Conservation (phyloP, 2,113 vertebrate species). For the Acinonyx jubatus region DNA sequence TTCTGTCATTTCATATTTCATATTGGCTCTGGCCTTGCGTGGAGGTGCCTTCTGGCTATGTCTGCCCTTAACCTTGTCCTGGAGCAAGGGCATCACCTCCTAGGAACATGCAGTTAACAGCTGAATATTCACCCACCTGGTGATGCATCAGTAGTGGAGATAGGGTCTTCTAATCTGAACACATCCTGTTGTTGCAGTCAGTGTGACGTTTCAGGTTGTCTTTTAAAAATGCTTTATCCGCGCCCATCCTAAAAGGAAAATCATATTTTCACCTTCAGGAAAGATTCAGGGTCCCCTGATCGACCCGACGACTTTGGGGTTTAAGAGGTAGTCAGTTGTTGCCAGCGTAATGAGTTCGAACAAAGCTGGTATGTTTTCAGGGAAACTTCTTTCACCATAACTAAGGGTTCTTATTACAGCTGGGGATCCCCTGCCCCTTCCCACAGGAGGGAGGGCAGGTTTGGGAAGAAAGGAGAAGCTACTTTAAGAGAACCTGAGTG, state of each 20-base stretch:
- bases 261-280: background rate
- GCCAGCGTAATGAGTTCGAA: background rate
- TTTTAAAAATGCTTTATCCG: background rate
- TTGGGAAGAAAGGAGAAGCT: background rate
- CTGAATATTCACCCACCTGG: rapidly evolving
- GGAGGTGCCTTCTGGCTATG: too few species aligned
- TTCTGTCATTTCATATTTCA: background rate
- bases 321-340: background rate
- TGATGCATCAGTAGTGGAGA: rapidly evolving
- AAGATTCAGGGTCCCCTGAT: background rate
- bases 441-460: background rate
- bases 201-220: background rate
- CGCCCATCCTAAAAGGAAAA: slow-evolving; percentile 49
- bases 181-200: background rate
- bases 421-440: background rate
- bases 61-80: background rate
- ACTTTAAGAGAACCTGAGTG: background rate
- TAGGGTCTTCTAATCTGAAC: background rate
- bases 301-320: background rate
- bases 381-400: background rate
- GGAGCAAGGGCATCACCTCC: too few species aligned
- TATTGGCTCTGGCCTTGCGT: background rate
- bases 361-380: background rate
- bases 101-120: too few species aligned
- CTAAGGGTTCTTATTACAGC: background rate